phyloP scores from a whole-genome alignment of 2,888 invertebrate species.

The Microctonus hyperodae region DNA sequence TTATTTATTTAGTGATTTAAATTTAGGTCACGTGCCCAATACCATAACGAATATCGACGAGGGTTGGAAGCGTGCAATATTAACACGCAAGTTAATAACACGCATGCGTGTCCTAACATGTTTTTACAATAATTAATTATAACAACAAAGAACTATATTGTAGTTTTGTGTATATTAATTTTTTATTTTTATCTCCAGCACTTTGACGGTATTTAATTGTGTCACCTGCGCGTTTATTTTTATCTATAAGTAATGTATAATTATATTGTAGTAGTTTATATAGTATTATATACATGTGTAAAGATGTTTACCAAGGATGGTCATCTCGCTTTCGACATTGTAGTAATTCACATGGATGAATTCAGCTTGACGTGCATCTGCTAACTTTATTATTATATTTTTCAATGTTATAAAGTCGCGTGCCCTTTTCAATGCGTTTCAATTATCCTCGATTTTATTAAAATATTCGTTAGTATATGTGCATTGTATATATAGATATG shows the following conservation, averaged over 20 bases:
- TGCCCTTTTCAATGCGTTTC: constrained; percentile 14
- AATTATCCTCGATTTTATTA: constrained; percentile 32
- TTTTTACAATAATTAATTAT: too few species aligned
- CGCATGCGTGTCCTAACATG: too few species aligned
- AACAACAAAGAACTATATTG: too few species aligned
- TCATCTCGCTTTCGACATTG: constrained; percentile 18
- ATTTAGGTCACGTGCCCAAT: not conserved
- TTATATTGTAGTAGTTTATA: too few species aligned
- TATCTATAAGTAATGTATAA: not conserved
- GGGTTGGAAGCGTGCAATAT: not conserved
- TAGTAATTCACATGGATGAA: constrained; percentile 10
- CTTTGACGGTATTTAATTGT: not conserved
- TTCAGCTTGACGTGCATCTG: constrained; percentile 19
- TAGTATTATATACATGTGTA: not conserved
- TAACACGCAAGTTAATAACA: not conserved
- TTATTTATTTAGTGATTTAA: not conserved
- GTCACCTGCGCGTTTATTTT: constrained; percentile 11
- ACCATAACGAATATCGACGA: not conserved
- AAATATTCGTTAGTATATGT: constrained; percentile 21
- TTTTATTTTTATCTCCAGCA: too few species aligned
- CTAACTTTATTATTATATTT: constrained; percentile 4
- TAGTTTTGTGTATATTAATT: too few species aligned
- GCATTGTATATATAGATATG: too few species aligned
- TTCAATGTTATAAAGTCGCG: too few species aligned
- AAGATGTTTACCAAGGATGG: constrained; percentile 7